Percentiles rank a stretch among this genome's conserved stretches.
Conservation (phyloP, 2,113 vertebrate genomes). For the Podarcis muralis region DNA sequence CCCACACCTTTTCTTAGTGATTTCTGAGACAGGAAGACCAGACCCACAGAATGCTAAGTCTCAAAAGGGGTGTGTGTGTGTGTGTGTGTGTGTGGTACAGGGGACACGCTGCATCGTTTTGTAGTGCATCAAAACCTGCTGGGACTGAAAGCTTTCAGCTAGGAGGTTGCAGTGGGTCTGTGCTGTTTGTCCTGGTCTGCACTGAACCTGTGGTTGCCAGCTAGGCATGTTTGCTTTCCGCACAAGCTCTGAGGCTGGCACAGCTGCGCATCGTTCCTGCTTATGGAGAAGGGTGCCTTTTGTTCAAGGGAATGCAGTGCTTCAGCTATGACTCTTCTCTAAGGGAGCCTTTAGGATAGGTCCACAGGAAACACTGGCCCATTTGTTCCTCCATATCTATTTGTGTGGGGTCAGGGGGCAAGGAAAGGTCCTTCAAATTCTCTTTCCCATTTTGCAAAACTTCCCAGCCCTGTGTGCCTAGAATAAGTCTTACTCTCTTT, state of each 20-base stretch:
- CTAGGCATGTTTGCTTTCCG: background rate
- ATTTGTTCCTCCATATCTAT: background rate
- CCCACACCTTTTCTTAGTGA: rapidly evolving
- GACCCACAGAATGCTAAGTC: rapidly evolving
- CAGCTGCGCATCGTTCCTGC: rapidly evolving
- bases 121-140: background rate
- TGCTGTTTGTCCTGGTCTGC: rapidly evolving
- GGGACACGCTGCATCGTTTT: background rate
- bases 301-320: background rate
- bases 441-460: background rate
- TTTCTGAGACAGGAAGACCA: background rate
- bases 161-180: rapidly evolving
- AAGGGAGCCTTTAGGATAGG: background rate
- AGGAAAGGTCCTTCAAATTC: background rate
- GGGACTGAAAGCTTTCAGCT: background rate
- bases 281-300: background rate
- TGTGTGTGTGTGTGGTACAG: background rate
- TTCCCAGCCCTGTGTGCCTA: background rate
- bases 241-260: rapidly evolving
- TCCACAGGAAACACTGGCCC: background rate
- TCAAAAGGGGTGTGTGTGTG: background rate
- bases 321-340: background rate
- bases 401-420: too few relatives aligned
- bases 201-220: background rate
- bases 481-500: background rate